phyloP scores from a whole-genome alignment of 2,113 vertebrate genomes.

The Bettongia penicillata region DNA sequence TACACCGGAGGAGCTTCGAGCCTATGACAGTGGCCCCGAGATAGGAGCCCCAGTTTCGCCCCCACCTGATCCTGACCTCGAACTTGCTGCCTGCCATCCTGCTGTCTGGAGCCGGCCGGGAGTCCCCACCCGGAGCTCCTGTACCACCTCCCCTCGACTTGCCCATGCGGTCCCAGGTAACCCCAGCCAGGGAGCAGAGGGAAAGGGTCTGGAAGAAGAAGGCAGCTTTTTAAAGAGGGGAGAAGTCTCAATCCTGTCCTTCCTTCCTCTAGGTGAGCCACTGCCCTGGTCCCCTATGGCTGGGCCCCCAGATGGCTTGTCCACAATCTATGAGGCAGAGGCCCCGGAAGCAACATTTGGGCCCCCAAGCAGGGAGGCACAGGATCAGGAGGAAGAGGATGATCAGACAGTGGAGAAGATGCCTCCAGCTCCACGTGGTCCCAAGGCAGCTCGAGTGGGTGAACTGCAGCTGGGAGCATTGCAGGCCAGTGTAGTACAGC shows the following conservation, averaged over 20 bases:
- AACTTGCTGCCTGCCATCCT: constrained; percentile 73
- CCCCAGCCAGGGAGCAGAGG: not conserved
- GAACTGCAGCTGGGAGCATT: constrained; percentile 82
- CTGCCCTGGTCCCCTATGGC: constrained; percentile 69
- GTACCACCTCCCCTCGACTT: constrained; percentile 26
- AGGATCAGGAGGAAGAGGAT: constrained; percentile 48
- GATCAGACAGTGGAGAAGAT: constrained; percentile 4
- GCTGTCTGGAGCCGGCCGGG: constrained; percentile 66
- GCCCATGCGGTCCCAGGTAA: constrained; percentile 51
- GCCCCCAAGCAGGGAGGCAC: constrained; percentile 7
- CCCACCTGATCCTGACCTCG: constrained; percentile 56
- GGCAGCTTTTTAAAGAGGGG: not conserved
- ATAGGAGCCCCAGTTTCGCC: constrained; percentile 79
- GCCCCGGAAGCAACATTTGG: constrained; percentile 60
- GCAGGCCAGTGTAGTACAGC: constrained; percentile 91
- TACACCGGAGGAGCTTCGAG: constrained; percentile 86
- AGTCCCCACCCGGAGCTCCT: not conserved
- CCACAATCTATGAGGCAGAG: constrained; percentile 82
- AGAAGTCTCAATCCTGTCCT: not conserved
- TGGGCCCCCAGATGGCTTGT: constrained; percentile 76
- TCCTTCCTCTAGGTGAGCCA: constrained; percentile 63
- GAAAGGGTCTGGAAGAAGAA: not conserved
- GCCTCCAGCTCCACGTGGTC: constrained; percentile 34
- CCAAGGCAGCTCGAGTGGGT: constrained; percentile 49
- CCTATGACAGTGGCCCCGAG: constrained; percentile 89